Conservation (phyloP, 2,888 invertebrate genomes). For the Pomacea canaliculata region DNA sequence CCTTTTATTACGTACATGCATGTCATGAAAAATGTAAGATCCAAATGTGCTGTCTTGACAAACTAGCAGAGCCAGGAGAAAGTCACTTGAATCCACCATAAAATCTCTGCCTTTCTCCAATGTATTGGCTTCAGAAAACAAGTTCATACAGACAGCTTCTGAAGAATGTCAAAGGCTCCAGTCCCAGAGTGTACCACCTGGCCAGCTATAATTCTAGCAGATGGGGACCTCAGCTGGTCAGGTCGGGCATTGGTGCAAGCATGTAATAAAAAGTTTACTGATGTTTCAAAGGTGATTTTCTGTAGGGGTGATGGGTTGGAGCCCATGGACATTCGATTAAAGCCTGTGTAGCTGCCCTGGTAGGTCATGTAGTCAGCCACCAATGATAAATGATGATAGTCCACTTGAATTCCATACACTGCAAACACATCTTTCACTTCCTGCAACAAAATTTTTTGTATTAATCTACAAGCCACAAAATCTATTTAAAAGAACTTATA, state of each 20-base stretch:
- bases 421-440: slow-evolving; percentile 97
- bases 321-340: slow-evolving; percentile 92
- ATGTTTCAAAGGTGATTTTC: slow-evolving; percentile 98
- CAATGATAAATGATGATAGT: slow-evolving; percentile 90
- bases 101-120: too few relatives aligned
- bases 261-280: slow-evolving; percentile 85
- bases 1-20: too few relatives aligned
- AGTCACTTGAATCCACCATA: too few relatives aligned
- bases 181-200: slow-evolving; percentile 85
- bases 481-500: not conserved
- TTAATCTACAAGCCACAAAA: not conserved
- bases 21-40: too few relatives aligned
- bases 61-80: too few relatives aligned
- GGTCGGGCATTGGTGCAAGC: slow-evolving; percentile 79
- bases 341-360: slow-evolving; percentile 88
- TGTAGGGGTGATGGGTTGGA: slow-evolving; percentile 93
- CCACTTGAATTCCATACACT: slow-evolving; percentile 96
- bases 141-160: slow-evolving; percentile 34
- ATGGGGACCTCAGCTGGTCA: slow-evolving; percentile 86
- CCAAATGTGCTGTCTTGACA: too few relatives aligned
- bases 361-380: slow-evolving; percentile 99
- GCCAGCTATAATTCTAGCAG: slow-evolving; percentile 88
- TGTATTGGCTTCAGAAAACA: not conserved
- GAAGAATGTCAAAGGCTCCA: slow-evolving; percentile 77
- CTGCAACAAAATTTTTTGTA: slow-evolving; percentile 52